phyloP scores from a whole-genome alignment of 2,113 vertebrate species.

The Charadrius vociferus region DNA sequence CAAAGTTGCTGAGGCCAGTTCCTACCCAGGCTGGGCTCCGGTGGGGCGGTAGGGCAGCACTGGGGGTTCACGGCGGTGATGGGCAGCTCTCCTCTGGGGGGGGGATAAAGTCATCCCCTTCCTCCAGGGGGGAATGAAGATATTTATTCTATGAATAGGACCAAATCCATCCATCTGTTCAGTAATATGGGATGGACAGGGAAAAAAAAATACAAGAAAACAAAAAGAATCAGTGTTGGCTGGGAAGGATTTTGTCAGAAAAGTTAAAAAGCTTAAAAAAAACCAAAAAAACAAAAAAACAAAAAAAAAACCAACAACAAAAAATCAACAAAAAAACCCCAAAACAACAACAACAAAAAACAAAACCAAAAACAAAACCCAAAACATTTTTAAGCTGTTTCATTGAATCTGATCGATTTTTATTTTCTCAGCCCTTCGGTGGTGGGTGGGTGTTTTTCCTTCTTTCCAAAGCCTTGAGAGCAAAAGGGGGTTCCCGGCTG shows the following conservation, averaged over 20 bases:
- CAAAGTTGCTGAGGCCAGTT: background rate
- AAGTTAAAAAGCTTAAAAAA: background rate
- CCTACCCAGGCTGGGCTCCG: background rate
- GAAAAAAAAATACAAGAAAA: background rate
- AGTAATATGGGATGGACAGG: background rate
- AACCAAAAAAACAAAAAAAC: background rate
- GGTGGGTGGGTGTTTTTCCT: background rate
- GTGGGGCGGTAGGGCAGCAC: background rate
- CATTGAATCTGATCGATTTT: background rate
- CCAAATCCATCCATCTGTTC: background rate
- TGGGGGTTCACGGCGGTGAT: fast-evolving
- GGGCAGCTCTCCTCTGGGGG: fast-evolving
- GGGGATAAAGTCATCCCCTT: background rate
- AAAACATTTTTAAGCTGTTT: background rate
- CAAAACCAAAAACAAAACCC: too few species aligned
- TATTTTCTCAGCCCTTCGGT: background rate
- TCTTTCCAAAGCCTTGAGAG: background rate
- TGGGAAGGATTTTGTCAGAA: background rate
- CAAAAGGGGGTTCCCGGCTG: background rate
- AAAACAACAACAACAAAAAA: too few species aligned
- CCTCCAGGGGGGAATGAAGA: background rate
- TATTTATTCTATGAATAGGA: constrained; percentile 5
- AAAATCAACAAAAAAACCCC: background rate
- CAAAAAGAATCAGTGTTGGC: background rate
- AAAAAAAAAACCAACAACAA: fast-evolving